Conservation (phyloP, 2,797 vertebrate genomes). For the Gymnopithys bicolor region DNA sequence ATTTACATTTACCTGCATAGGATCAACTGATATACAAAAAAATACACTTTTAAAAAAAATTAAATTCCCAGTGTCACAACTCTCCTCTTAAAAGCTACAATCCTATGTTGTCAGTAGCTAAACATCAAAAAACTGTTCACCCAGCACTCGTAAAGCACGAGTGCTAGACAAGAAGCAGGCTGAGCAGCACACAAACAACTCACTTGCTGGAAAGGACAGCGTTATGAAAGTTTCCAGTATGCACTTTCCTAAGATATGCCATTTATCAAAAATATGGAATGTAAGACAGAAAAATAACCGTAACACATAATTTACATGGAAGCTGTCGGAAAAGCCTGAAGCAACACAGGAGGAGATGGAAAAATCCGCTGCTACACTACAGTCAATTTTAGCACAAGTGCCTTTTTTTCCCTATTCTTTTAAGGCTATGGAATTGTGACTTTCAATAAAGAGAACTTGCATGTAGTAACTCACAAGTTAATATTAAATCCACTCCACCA, state of each 20-base stretch:
- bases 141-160: not conserved
- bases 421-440: not conserved
- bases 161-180: not conserved
- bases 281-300: conserved; percentile 2
- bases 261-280: not conserved
- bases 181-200: not conserved
- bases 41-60: not conserved
- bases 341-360: not conserved
- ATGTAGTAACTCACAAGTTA: not conserved
- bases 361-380: not conserved
- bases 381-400: not conserved
- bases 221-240: not conserved
- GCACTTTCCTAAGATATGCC: not conserved
- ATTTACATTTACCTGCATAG: not conserved
- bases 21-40: not conserved
- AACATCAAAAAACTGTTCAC: not conserved
- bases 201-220: not conserved
- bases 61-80: not conserved
- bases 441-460: not conserved
- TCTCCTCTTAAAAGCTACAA: not conserved
- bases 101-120: not conserved
- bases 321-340: conserved; percentile 7
- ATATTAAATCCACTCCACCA: conserved; percentile 34
- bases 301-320: not conserved
- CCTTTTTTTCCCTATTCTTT: not conserved